A percentile compares a stretch with the other conserved stretches of the same genome.
phyloP scores from a whole-genome alignment of 2,797 vertebrate species.

The Alectoris magna region DNA sequence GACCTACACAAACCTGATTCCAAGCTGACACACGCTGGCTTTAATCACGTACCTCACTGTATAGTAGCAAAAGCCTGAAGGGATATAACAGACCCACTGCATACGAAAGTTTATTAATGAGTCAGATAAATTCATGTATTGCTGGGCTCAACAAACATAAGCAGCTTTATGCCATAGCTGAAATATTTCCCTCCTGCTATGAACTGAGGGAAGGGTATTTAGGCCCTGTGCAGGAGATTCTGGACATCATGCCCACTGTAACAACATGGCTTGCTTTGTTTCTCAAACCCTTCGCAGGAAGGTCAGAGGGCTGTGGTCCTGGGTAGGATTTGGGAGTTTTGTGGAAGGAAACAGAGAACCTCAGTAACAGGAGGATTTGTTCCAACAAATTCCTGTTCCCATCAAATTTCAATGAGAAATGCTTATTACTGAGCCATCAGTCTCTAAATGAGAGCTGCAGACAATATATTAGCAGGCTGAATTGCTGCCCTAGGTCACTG shows the following conservation, averaged over 20 bases:
- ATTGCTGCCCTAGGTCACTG: background rate
- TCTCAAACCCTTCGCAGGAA: background rate
- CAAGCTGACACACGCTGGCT: background rate
- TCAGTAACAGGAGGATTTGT: background rate
- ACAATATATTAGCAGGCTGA: background rate
- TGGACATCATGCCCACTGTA: background rate
- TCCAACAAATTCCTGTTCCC: background rate
- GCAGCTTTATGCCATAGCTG: background rate
- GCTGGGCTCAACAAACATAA: background rate
- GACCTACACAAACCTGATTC: background rate
- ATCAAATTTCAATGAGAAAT: background rate
- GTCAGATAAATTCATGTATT: background rate
- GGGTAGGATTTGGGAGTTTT: background rate
- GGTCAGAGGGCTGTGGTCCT: background rate
- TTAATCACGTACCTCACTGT: background rate
- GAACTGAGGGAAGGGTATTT: background rate
- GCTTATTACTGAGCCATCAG: background rate
- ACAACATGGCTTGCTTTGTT: background rate
- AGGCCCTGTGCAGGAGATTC: background rate
- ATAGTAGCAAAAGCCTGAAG: background rate
- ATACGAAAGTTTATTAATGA: background rate
- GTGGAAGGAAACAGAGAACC: background rate
- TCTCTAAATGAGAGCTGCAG: background rate
- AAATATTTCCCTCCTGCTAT: background rate
- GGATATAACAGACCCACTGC: background rate